phyloP scores from a whole-genome alignment of 2,888 invertebrate species.

The Bembecia ichneumoniformis region DNA sequence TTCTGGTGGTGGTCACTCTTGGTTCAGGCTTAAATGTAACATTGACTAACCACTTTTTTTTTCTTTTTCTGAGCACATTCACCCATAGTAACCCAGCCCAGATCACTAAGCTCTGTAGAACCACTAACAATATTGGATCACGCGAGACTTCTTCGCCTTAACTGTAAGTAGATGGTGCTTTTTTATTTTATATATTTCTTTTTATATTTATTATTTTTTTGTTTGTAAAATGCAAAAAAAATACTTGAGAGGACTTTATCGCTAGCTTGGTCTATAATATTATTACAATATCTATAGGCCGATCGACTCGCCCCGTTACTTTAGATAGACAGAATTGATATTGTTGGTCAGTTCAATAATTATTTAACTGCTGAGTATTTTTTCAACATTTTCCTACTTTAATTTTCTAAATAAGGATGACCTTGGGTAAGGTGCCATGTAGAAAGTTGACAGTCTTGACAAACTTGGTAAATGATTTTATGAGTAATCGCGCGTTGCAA shows the following conservation, averaged over 20 bases:
- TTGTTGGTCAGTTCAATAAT: no score
- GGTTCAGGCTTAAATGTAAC: constrained; percentile 29
- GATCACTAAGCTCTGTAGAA: constrained; percentile 24
- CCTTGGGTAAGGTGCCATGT: no score
- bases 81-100: constrained; percentile 44
- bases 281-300: no score
- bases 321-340: no score
- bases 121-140: constrained; percentile 1
- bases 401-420: no score
- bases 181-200: background rate
- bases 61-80: constrained; percentile 56
- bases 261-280: background rate
- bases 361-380: no score
- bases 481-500: no score
- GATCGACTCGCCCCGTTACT: no score
- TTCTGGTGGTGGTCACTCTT: constrained; percentile 35
- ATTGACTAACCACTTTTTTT: constrained; percentile 51
- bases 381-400: no score
- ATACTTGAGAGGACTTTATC: background rate
- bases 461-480: no score
- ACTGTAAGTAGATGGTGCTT: no score
- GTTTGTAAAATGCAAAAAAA: background rate
- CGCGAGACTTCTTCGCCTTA: background rate
- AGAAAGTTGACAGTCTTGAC: no score
- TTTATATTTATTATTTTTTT: background rate